Base-by-base conservation (phyloP, 2,888 invertebrate genomes). In the Melipona beecheii region DNA sequence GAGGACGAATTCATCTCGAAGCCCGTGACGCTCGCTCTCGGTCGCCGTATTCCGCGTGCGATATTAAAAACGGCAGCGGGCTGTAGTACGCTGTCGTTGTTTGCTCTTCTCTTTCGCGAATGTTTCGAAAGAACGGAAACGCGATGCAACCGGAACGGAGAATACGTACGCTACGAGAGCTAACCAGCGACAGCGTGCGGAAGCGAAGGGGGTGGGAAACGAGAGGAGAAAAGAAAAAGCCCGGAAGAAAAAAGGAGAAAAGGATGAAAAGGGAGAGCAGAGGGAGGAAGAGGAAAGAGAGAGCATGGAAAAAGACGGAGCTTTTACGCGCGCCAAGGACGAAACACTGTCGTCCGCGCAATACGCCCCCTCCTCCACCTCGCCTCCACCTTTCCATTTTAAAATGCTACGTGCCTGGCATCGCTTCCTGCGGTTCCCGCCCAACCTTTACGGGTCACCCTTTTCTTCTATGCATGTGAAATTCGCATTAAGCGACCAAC, bases 401-500 rank as follows among this genome's bases (percentile, higher is more conserved):
- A 91, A 92, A 92, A 92, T 86, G 88, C 91, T 91, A 92, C 92
- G 92, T 92, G 92, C 89, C 84, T 84, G 86, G 92, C 91, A 92
- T 92, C 90, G 86, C 84, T 86, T 83, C 83, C 83, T 86, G 86
- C 83, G 75, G 81, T 84, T 19, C 21, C 72, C 56, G 13, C 64
- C 27, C 24, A 31, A 27, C 62, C 31, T 31, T 64, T 31, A 5
- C 54, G 52, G 71, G 49, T 72, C 56, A 65, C 80, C 68, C 76
- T 77, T 75, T 73, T 82, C 79, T 74, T 87, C 86, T 77, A 86
- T 90, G 89, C 89, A 90, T 88, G 90, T 87, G 80, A 91, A 90
- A 91, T 91, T 91, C 88, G 81, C 89, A 89, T 90, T 92, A 92
- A 90, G 75, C 89, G 87, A 80, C 86, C 81, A 52, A 65, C 81